Conservation (phyloP, 1,140 invertebrate genomes). For the Pseudobourletiella spinata region DNA sequence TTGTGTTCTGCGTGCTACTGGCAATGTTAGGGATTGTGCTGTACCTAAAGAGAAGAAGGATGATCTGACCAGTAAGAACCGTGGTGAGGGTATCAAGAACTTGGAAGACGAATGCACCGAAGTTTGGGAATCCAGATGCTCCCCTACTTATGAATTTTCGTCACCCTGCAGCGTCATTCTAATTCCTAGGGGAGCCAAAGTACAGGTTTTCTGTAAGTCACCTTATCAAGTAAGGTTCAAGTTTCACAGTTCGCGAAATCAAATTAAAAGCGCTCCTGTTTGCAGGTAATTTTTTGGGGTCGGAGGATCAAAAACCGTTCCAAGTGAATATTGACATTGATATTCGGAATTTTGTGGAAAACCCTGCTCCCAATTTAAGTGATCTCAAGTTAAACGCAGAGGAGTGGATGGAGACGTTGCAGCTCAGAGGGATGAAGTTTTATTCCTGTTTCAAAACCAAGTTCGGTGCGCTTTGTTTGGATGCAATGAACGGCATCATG, state of each 20-base stretch:
- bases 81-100: too few species aligned
- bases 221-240: background rate
- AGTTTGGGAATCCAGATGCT: background rate
- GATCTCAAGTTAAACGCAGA: background rate
- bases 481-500: background rate
- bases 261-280: background rate
- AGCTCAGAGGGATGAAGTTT: background rate
- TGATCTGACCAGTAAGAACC: background rate
- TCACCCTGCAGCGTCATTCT: background rate
- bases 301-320: background rate
- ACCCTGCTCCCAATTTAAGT: background rate
- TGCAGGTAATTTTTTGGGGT: background rate
- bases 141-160: background rate
- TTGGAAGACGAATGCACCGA: background rate
- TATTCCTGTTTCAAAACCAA: background rate
- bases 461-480: background rate
- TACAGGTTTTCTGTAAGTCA: conserved; percentile 1
- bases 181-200: background rate
- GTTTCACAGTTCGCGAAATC: background rate
- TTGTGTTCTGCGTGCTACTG: background rate
- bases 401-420: background rate
- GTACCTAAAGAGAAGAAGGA: background rate
- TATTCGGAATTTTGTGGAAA: background rate
- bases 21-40: background rate
- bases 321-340: background rate